phyloP scores from a whole-genome alignment of 2,888 invertebrate genomes.

The Hypolimnas misippus region DNA sequence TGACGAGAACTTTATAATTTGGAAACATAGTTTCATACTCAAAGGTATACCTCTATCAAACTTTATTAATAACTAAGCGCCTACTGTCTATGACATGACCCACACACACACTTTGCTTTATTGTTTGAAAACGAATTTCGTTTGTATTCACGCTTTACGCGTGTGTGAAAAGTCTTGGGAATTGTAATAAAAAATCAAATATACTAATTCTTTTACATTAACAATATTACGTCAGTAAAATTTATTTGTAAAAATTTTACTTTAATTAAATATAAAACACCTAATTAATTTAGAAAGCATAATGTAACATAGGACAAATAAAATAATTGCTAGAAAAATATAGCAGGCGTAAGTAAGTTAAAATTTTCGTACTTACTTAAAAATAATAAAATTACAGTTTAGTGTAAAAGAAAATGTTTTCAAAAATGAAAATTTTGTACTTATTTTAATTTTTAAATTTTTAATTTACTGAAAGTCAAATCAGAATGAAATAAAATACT shows the following conservation, averaged over 20 bases:
- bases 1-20: slow-evolving; percentile 31
- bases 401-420: too few species aligned
- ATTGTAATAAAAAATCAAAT: neutral
- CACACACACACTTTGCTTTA: neutral
- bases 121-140: neutral
- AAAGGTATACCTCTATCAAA: slow-evolving; percentile 25
- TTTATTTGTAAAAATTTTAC: too few species aligned
- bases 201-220: slow-evolving; percentile 2
- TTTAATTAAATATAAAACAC: too few species aligned
- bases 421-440: too few species aligned
- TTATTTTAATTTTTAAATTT: neutral
- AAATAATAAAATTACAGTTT: too few species aligned
- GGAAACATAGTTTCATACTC: slow-evolving; percentile 25
- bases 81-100: neutral
- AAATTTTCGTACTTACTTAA: too few species aligned
- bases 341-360: too few species aligned
- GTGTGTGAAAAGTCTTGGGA: neutral
- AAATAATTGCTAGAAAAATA: too few species aligned
- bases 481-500: neutral
- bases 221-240: too few species aligned
- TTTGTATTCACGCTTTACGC: neutral
- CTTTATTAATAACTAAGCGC: slow-evolving; percentile 24
- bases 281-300: too few species aligned
- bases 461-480: neutral
- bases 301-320: too few species aligned